These are phyloP conservation scores for Heterotilapia buettikoferi DNA, from an alignment of 2,113 vertebrate species.

Conservation along the genomic window DNA sequence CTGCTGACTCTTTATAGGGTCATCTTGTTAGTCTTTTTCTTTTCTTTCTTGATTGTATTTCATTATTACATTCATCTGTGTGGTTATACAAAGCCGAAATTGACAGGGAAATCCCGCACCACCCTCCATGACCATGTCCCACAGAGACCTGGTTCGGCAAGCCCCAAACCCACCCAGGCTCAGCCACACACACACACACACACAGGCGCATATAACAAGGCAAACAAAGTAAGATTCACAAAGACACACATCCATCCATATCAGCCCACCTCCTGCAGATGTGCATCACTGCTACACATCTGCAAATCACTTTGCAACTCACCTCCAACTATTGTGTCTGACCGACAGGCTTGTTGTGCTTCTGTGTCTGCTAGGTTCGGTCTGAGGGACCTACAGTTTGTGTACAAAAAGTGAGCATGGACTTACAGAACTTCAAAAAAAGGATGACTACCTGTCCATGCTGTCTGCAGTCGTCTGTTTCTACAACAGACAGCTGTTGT, in stretches of 20 bases:
- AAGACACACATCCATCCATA: background rate
- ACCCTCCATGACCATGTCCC: background rate
- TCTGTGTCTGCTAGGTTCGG: background rate
- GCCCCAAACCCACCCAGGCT: background rate
- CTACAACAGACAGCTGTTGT: background rate
- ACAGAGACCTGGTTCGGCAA: fast-evolving
- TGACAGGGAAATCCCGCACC: fast-evolving
- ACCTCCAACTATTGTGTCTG: background rate
- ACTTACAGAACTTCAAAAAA: fast-evolving
- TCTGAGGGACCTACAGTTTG: background rate
- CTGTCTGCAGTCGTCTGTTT: background rate
- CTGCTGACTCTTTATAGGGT: background rate
- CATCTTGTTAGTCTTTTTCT: background rate
- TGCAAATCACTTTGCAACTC: background rate
- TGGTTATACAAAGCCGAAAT: background rate
- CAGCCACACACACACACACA: background rate
- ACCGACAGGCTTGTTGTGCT: background rate
- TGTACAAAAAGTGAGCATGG: background rate
- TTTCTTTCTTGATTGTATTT: background rate
- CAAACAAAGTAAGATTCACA: background rate
- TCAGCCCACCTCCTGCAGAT: background rate
- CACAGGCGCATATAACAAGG: background rate
- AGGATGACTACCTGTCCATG: background rate
- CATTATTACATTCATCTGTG: background rate
- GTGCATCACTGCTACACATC: background rate